A percentile compares a stretch with the other conserved stretches of the same genome.
phyloP scores from a whole-genome alignment of 2,797 vertebrate genomes.

The Tympanoctomys barrerae region DNA sequence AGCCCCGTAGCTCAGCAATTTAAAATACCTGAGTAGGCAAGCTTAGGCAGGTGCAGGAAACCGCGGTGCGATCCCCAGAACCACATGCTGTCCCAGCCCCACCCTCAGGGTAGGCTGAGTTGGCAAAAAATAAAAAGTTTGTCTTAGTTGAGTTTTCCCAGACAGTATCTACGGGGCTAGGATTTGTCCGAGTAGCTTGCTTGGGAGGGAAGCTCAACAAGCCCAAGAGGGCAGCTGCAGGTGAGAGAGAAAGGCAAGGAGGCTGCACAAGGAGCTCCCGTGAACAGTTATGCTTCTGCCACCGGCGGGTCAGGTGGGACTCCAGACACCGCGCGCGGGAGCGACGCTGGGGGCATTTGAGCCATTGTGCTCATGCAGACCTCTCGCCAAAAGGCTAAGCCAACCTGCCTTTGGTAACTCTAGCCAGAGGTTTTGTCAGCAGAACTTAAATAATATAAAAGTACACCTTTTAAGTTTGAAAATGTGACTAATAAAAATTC shows the following conservation, averaged over 20 bases:
- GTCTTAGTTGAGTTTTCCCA: neutral
- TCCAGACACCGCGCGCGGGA: neutral
- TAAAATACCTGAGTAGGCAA: too few species aligned
- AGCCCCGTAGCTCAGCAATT: too few species aligned
- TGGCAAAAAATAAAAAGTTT: too few species aligned
- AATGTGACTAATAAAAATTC: neutral
- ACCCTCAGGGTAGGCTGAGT: too few species aligned
- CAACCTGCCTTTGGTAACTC: neutral
- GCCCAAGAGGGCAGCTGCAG: too few species aligned
- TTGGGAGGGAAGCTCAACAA: neutral
- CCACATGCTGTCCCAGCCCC: too few species aligned
- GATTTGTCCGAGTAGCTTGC: neutral
- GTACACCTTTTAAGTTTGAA: neutral
- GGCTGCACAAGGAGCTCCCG: neutral
- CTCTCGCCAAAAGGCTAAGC: neutral
- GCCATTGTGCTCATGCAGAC: neutral
- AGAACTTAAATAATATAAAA: constrained; percentile 8
- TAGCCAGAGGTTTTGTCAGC: neutral
- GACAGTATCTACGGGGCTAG: neutral
- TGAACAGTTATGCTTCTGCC: neutral
- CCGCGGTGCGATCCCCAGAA: too few species aligned
- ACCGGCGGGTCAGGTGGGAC: too few species aligned
- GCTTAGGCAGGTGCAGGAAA: too few species aligned
- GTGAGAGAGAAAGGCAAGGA: neutral
- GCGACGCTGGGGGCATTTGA: neutral